Base-by-base conservation (phyloP, 2,888 invertebrate species). In the Timema podura region DNA sequence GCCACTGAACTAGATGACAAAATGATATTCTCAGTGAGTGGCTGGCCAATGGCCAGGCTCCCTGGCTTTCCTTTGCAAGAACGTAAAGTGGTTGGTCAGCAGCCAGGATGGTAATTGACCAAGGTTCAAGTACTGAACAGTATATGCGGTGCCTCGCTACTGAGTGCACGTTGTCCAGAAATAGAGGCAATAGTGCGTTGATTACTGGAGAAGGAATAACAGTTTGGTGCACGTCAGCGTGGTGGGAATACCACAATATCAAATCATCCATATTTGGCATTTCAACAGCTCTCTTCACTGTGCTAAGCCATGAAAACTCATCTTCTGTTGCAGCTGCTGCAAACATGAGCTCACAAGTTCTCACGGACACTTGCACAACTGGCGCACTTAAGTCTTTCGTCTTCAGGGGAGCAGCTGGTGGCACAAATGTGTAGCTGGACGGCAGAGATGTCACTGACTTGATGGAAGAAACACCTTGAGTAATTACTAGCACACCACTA, bases 61-160 rank as follows among this genome's bases (percentile, higher is more conserved):
- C 8, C 5, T 67, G 67, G n/a, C 51, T 54, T 51, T 16, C 6
- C 46, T 70, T 51, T 30, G 47, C 46, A 30, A 70, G 10, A 1
- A 59, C 70, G 57, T 45, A 70, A 11, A 70, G 6, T 13, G 69
- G 65, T 15, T 69, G 65, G n/a, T 51, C 65, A 7, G 45, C 69
- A 49, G 65, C 48, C n/a, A 69, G 5, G n/a, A 69, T 65, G 15
- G 65, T 49, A 13, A 54, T 65, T 69, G 69, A 5, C 16, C 30
- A 44, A 30, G 44, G 47, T 69, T 69, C 45, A 64, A 48, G 16
- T 51, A 11, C 3, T 65, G 30, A 48, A 54, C 46, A 30, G 54
- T 46, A n/a, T 11, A 54, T 69, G 65, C 47, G 3, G 6, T 11
- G 30, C 47, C 69, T 69, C 11, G 6, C 49, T 48, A 45, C 30